Evolutionary conservation across 2,888 invertebrate species (phyloP).

Genomic region (Morpho helenor): DNA sequence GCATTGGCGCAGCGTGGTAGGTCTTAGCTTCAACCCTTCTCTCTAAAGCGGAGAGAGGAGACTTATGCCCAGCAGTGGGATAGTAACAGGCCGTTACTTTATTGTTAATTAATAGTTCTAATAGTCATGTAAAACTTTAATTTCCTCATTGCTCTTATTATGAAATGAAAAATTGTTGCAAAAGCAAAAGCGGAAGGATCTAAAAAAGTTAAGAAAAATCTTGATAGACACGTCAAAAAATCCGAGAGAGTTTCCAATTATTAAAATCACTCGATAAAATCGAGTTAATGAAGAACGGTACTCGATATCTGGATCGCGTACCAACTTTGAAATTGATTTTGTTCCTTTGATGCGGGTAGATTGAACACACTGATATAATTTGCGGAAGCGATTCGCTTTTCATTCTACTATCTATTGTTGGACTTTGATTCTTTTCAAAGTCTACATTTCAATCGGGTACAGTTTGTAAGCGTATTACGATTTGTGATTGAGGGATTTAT

Average conservation of each 20-base stretch:
- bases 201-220: conserved; percentile 50
- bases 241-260: conserved; percentile 62
- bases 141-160: no score
- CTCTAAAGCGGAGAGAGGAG: no score
- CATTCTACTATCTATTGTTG: conserved; percentile 29
- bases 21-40: no score
- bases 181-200: conserved; percentile 46
- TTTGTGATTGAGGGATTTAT: conserved; percentile 15
- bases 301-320: conserved; percentile 56
- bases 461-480: conserved; percentile 12
- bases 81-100: no score
- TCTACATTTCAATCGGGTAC: conserved; percentile 15
- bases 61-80: no score
- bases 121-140: no score
- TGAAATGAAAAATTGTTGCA: conserved; percentile 1
- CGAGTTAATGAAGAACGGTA: conserved; percentile 75
- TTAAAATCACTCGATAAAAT: conserved; percentile 71
- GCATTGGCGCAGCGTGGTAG: no score
- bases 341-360: conserved; percentile 61
- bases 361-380: conserved; percentile 57
- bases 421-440: conserved; percentile 15
- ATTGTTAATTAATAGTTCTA: no score
- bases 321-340: conserved; percentile 70
- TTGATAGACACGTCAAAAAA: conserved; percentile 64
- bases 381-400: conserved; percentile 55